Base-by-base conservation (phyloP, 2,888 invertebrate species). In the Anarsia innoxiella region DNA sequence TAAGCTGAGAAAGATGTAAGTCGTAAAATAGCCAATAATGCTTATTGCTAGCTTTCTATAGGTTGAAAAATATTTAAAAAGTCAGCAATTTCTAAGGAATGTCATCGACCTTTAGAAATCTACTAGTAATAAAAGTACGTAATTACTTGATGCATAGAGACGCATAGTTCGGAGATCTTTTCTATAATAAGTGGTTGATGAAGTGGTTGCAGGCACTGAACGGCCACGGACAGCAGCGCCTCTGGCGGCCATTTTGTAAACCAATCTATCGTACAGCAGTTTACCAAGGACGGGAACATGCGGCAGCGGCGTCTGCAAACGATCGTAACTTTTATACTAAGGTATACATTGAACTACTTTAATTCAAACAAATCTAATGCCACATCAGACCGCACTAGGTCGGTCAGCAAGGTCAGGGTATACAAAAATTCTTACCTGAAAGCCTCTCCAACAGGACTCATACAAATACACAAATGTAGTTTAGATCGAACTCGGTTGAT, bases 221-320 rank as follows among this genome's bases (percentile, higher is more conserved):
- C 66, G 0, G 96, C 95, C 1, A 94, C 96, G 0, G 94, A 93
- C 10, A 93, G 82, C 36, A 96, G 77, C 9, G 96, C 96, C 59
- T 96, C 96, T 8, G 89, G 87, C 0, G 96, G 96, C 96, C 96
- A 96, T 56, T 93, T 94, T 1, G 91, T 91, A 69, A 95, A 96
- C 96, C 97, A 97, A 67, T 97, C 95, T 40, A 97, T 96, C 0
- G 95, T 95, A 59, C 96, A 96, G 64, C 96, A 96, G 74, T 96
- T 97, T 3, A 96, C 93, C 45, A 97, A 80, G 0, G 96, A 96
- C 0, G 97, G 97, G 67, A 96, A 97, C 93, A 96, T 96, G 28
- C 96, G 90, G 53, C 96, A 93, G 4, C 96, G 88, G 26, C 93
- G 90, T 44, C 94, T 91, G 66, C 13, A 8, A 19, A 5, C 19